These are phyloP conservation scores for Pharmacophagus antenor DNA, from an alignment of 2,888 invertebrate species.

Conservation along the genomic window DNA sequence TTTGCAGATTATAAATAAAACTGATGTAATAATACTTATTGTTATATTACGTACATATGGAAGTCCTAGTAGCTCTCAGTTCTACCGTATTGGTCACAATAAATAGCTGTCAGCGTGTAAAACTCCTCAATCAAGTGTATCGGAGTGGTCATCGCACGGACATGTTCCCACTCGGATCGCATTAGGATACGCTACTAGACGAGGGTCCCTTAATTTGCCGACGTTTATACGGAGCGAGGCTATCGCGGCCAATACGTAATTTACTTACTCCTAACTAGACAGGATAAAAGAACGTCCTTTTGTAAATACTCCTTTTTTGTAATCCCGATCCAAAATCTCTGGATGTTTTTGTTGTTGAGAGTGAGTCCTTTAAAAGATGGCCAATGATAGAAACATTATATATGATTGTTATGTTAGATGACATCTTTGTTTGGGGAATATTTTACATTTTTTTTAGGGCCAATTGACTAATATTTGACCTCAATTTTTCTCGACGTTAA, in stretches of 20 bases:
- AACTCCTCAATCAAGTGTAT: constrained; percentile 48
- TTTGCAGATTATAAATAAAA: too few relatives aligned
- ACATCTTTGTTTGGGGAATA: too few relatives aligned
- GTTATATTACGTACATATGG: not conserved
- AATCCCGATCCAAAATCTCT: constrained; percentile 22
- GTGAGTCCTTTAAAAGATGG: too few relatives aligned
- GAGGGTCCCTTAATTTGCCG: constrained; percentile 59
- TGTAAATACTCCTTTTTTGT: constrained; percentile 28
- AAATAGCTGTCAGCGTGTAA: constrained; percentile 40
- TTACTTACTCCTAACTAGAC: constrained; percentile 45
- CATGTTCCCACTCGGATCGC: constrained; percentile 49
- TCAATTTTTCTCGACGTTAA: too few relatives aligned
- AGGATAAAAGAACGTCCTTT: constrained; percentile 36
- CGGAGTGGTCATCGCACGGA: constrained; percentile 41
- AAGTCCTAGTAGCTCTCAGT: not conserved
- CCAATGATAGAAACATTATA: not conserved
- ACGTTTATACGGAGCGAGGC: constrained; percentile 48
- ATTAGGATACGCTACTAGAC: constrained; percentile 45
- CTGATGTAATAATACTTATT: too few relatives aligned
- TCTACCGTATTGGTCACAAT: constrained; percentile 7
- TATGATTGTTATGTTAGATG: too few relatives aligned
- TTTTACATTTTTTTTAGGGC: too few relatives aligned
- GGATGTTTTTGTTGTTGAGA: constrained; percentile 20
- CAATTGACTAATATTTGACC: too few relatives aligned
- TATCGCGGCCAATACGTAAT: constrained; percentile 36